These are phyloP conservation scores for Narcine bancroftii DNA, from an alignment of 2,113 vertebrate species.

Conservation along the genomic window DNA sequence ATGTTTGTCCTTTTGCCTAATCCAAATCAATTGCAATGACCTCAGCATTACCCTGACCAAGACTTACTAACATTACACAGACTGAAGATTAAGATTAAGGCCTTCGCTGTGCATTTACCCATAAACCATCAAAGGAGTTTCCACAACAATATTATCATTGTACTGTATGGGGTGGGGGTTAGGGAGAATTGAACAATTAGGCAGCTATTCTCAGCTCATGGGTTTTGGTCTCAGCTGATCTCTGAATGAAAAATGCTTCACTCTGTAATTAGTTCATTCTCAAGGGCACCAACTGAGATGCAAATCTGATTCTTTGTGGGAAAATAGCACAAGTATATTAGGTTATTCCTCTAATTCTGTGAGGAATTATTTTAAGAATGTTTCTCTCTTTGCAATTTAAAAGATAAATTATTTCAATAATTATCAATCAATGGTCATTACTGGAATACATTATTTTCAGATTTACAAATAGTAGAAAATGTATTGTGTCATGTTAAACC, in stretches of 20 bases:
- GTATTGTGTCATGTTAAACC: not conserved
- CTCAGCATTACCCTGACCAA: not conserved
- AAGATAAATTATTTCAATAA: constrained; percentile 10
- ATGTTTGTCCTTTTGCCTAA: not conserved
- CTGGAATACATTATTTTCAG: not conserved
- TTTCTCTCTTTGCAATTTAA: not conserved
- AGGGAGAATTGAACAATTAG: not conserved
- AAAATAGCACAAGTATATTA: constrained; percentile 4
- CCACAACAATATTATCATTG: not conserved
- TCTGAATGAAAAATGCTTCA: not conserved
- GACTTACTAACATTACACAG: not conserved
- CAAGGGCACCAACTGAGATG: not conserved
- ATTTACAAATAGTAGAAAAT: not conserved
- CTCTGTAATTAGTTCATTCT: constrained; percentile 8
- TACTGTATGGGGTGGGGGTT: not conserved
- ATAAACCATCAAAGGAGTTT: not conserved
- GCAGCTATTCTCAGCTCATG: not conserved
- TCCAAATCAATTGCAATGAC: constrained; percentile 13
- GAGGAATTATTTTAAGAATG: not conserved
- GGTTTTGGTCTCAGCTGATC: constrained; percentile 10
- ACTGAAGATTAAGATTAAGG: not conserved
- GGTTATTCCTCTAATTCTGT: constrained; percentile 20
- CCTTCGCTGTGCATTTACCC: not conserved
- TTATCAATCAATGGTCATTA: constrained; percentile 1
- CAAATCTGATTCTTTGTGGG: not conserved